Evolutionary conservation across 2,888 invertebrate species (phyloP).

Genomic region (Piscicola geometra): DNA sequence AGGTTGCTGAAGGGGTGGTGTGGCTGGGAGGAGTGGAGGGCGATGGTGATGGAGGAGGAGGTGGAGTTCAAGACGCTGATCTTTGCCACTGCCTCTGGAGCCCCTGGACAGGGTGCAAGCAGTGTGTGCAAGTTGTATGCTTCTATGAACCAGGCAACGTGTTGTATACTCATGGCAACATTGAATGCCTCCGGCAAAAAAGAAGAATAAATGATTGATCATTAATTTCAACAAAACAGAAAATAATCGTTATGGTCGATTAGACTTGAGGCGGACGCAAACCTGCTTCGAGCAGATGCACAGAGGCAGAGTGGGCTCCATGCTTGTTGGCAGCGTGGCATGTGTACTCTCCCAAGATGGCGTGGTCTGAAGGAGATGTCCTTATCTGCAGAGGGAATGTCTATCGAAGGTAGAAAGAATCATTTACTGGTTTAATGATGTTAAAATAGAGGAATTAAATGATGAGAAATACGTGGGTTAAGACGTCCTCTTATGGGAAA

Average conservation of each 20-base stretch:
- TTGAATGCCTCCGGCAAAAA: too few relatives aligned
- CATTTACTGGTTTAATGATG: too few relatives aligned
- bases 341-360: conserved; percentile 25
- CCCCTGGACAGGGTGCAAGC: too few relatives aligned
- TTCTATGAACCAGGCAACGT: too few relatives aligned
- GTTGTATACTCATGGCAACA: too few relatives aligned
- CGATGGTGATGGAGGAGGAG: background rate
- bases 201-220: too few relatives aligned
- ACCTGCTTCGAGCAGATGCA: conserved; percentile 27
- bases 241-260: background rate
- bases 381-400: background rate
- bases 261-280: background rate
- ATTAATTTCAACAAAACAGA: too few relatives aligned
- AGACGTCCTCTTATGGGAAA: too few relatives aligned
- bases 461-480: too few relatives aligned
- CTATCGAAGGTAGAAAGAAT: too few relatives aligned
- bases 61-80: background rate
- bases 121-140: too few relatives aligned
- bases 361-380: background rate
- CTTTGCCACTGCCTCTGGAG: background rate
- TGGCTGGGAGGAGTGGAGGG: background rate
- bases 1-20: background rate
- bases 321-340: conserved; percentile 30
- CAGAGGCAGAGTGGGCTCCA: background rate
- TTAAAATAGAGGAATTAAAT: too few relatives aligned